Conservation (phyloP, 1,140 invertebrate genomes). For the Eubasilissa regina region DNA sequence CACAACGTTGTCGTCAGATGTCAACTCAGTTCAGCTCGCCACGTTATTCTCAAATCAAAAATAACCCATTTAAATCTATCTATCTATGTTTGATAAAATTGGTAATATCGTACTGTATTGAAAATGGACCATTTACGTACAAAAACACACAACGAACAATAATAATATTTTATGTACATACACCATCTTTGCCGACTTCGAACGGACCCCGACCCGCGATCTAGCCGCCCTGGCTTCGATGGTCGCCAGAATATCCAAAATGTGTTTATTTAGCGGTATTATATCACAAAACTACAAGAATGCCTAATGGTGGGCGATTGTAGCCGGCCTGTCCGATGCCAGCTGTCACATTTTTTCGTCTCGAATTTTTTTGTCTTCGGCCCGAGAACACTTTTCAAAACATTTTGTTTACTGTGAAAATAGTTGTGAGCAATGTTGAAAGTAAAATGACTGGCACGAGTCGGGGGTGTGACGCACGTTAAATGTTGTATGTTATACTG, state of each 20-base stretch:
- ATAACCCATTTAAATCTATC: no score
- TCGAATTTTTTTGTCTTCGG: constrained; percentile 26
- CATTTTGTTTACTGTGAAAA: constrained; percentile 46
- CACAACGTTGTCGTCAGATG: no score
- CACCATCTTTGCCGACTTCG: no score
- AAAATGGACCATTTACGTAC: no score
- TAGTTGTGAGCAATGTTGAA: constrained; percentile 12
- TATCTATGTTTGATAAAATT: no score
- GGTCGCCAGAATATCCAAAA: constrained; percentile 23
- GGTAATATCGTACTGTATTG: no score
- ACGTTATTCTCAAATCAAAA: no score
- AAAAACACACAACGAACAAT: no score
- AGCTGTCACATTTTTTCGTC: constrained; percentile 31
- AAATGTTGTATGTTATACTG: no score
- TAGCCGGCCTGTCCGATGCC: constrained; percentile 17
- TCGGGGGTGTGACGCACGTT: neutral
- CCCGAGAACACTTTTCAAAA: constrained; percentile 24
- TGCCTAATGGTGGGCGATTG: constrained; percentile 45
- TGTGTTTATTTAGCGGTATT: constrained; percentile 54
- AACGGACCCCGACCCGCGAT: neutral
- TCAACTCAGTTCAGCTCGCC: no score
- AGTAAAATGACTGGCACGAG: constrained; percentile 8
- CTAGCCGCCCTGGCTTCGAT: neutral
- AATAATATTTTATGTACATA: no score
- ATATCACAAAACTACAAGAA: constrained; percentile 54